Conservation (phyloP, 2,888 invertebrate species). For the Hemithea aestivaria region DNA sequence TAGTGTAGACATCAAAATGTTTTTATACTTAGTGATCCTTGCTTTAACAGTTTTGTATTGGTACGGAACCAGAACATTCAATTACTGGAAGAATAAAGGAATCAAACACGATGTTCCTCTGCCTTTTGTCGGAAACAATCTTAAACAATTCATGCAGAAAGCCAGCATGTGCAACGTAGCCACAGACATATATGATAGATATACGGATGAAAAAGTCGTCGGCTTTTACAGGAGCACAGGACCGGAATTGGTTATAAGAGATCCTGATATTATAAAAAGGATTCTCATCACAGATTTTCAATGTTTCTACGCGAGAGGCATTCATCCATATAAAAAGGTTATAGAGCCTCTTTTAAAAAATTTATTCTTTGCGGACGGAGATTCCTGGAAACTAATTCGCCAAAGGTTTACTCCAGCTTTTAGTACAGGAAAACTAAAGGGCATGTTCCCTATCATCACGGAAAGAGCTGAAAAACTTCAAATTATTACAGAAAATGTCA, state of each 20-base stretch:
- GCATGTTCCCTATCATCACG: constrained; percentile 65
- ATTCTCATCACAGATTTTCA: constrained; percentile 58
- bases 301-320: constrained; percentile 55
- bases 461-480: constrained; percentile 60
- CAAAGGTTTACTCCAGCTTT: constrained; percentile 64
- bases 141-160: constrained; percentile 47
- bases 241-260: constrained; percentile 60
- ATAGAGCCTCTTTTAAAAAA: constrained; percentile 61
- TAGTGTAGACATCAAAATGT: constrained; percentile 25
- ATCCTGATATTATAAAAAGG: constrained; percentile 58
- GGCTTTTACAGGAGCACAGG: constrained; percentile 53
- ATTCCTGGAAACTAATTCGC: constrained; percentile 59
- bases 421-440: constrained; percentile 61
- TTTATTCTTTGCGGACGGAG: constrained; percentile 64
- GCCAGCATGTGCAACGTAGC: constrained; percentile 60
- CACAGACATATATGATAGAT: constrained; percentile 52
- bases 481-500: constrained; percentile 46
- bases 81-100: constrained; percentile 60
- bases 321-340: constrained; percentile 51
- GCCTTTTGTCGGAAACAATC: constrained; percentile 54
- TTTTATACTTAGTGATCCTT: constrained; percentile 35
- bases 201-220: constrained; percentile 60
- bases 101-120: constrained; percentile 57
- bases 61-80: constrained; percentile 49
- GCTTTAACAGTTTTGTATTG: constrained; percentile 41